These are phyloP conservation scores for Enteromius argenteus DNA, from an alignment of 2,797 vertebrate genomes.

Conservation along the genomic window DNA sequence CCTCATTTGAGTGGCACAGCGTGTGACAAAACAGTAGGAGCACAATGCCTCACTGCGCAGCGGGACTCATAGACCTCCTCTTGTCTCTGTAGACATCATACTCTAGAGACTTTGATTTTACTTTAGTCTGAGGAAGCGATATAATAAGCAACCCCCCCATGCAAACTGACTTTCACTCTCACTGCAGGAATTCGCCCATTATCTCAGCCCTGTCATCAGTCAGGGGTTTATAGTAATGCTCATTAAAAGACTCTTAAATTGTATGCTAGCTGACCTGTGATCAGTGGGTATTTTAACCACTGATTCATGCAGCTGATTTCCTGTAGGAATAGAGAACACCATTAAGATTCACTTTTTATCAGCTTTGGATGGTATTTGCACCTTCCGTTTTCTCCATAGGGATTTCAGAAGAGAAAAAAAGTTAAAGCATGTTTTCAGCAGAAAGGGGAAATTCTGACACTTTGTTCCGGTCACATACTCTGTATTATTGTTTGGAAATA, in stretches of 20 bases:
- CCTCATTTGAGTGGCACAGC: slow-evolving; percentile 28
- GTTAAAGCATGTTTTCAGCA: not conserved
- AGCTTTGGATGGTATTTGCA: not conserved
- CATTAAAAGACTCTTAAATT: slow-evolving; percentile 35
- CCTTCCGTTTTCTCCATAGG: not conserved
- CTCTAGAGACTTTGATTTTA: slow-evolving; percentile 14
- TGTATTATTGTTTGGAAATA: not conserved
- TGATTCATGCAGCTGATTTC: not conserved
- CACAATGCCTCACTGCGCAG: slow-evolving; percentile 29
- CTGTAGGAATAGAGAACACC: not conserved
- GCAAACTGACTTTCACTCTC: slow-evolving; percentile 6
- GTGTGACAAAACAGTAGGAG: slow-evolving; percentile 15
- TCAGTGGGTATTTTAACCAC: slow-evolving; percentile 5
- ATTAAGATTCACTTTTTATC: not conserved
- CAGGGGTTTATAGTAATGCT: slow-evolving; percentile 23
- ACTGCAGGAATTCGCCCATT: slow-evolving; percentile 27
- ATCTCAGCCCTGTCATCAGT: slow-evolving; percentile 24
- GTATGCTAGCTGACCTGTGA: slow-evolving; percentile 24
- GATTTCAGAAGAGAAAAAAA: not conserved
- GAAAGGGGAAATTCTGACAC: not conserved
- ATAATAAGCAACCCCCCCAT: slow-evolving; percentile 52
- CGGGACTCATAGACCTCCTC: not conserved
- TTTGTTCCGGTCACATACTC: not conserved
- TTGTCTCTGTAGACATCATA: slow-evolving; percentile 13
- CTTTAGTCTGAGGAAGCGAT: slow-evolving; percentile 8